These are phyloP conservation scores for Stegophylla sp. DNA, from an alignment of 2,888 invertebrate species.

Conservation along the genomic window DNA sequence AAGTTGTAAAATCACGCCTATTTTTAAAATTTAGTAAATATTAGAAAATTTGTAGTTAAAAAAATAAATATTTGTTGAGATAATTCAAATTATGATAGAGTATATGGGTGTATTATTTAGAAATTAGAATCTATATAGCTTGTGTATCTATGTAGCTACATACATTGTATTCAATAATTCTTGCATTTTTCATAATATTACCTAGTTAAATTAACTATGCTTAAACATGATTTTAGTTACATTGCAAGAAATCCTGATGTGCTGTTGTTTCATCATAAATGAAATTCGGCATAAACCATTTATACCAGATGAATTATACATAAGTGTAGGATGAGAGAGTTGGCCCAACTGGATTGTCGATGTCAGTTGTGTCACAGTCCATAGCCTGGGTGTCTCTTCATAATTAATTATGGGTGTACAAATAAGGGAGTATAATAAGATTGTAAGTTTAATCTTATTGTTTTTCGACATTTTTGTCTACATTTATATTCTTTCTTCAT, in stretches of 20 bases:
- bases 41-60: not conserved
- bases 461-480: conserved; percentile 40
- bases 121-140: not conserved
- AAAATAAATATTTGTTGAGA: not conserved
- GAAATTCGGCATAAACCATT: conserved; percentile 22
- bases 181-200: conserved; percentile 10
- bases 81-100: not conserved
- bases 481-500: conserved; percentile 31
- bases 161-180: conserved; percentile 22
- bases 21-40: not conserved
- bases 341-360: conserved; percentile 30
- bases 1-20: conserved; percentile 16
- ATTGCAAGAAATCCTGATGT: conserved; percentile 36
- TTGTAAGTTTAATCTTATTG: conserved; percentile 40
- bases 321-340: conserved; percentile 41
- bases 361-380: conserved; percentile 44
- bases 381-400: conserved; percentile 35
- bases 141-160: too few relatives aligned
- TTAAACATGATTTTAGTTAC: conserved; percentile 47
- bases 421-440: conserved; percentile 28
- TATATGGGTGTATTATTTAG: not conserved
- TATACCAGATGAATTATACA: conserved; percentile 33
- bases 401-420: conserved; percentile 30
- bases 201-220: conserved; percentile 21
- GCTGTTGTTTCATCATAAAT: conserved; percentile 32